Percentiles rank a stretch among this genome's conserved stretches.
These are phyloP conservation scores for Mionectes olivaceus DNA, from an alignment of 2,797 vertebrate genomes.

Conservation along the genomic window DNA sequence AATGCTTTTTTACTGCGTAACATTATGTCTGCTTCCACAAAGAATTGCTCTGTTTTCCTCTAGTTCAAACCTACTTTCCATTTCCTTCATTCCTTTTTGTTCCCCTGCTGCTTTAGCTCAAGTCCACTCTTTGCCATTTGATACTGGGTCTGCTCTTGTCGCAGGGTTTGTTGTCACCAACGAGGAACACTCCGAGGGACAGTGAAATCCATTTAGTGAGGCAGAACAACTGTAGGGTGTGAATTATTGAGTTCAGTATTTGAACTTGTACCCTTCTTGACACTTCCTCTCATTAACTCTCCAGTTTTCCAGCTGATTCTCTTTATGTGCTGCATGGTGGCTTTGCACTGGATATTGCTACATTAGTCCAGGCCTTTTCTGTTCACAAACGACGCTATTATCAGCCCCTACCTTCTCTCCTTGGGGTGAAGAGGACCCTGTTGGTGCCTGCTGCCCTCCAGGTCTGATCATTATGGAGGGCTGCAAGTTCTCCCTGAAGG, in stretches of 20 bases:
- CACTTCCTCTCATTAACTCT: not conserved
- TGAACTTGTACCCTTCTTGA: not conserved
- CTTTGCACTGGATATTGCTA: not conserved
- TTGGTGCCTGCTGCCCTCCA: not conserved
- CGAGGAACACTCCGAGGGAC: not conserved
- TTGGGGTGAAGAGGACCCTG: not conserved
- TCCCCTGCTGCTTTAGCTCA: not conserved
- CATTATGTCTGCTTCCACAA: not conserved
- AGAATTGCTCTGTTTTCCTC: not conserved
- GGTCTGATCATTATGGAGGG: not conserved
- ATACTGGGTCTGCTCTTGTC: not conserved
- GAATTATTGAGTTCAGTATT: not conserved
- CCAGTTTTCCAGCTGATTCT: not conserved
- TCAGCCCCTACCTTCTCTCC: not conserved
- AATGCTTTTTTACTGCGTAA: not conserved
- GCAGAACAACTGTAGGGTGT: not conserved
- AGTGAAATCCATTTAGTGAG: not conserved
- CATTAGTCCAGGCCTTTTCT: not conserved
- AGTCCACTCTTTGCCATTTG: not conserved
- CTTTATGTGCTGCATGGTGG: not conserved
- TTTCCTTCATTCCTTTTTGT: not conserved
- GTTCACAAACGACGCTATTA: not conserved
- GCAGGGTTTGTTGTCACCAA: not conserved
- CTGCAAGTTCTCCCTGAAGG: not conserved
- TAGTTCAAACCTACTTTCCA: not conserved